Conservation (phyloP, 2,113 vertebrate genomes). For the Eolophus roseicapilla region DNA sequence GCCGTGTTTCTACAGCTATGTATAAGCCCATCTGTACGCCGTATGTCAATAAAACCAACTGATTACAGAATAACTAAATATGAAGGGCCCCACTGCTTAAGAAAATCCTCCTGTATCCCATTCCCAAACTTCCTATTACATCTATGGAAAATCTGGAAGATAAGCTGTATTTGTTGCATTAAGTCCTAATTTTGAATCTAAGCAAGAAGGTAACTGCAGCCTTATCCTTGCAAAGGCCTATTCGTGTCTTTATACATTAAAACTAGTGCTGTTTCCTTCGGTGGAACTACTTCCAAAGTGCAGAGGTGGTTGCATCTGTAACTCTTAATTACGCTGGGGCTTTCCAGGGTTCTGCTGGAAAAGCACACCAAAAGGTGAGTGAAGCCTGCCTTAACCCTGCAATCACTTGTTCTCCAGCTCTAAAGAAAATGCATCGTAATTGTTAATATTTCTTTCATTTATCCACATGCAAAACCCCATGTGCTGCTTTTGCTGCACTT, state of each 20-base stretch:
- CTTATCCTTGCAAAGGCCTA: background rate
- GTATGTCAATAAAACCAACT: constrained; percentile 64
- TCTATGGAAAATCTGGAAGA: background rate
- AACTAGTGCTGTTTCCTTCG: background rate
- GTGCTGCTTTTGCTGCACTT: background rate
- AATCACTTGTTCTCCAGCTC: background rate
- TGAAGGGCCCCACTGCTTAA: constrained; percentile 16
- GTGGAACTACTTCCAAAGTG: background rate
- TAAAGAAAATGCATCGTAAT: background rate
- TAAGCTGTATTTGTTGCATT: background rate
- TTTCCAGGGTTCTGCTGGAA: background rate
- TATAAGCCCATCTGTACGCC: constrained; percentile 46
- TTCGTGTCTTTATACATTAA: background rate
- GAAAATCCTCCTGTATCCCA: constrained; percentile 25
- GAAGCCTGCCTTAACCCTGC: background rate
- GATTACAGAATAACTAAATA: constrained; percentile 55
- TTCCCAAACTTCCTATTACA: constrained; percentile 5
- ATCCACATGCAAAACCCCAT: background rate
- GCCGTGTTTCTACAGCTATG: background rate
- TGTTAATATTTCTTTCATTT: background rate
- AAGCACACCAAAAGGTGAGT: background rate
- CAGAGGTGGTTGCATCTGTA: background rate
- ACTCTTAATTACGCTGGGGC: background rate
- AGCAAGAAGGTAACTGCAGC: background rate
- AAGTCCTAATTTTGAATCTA: background rate